These are phyloP conservation scores for Bicyclus anynana DNA, from an alignment of 1,140 invertebrate genomes.

Conservation along the genomic window DNA sequence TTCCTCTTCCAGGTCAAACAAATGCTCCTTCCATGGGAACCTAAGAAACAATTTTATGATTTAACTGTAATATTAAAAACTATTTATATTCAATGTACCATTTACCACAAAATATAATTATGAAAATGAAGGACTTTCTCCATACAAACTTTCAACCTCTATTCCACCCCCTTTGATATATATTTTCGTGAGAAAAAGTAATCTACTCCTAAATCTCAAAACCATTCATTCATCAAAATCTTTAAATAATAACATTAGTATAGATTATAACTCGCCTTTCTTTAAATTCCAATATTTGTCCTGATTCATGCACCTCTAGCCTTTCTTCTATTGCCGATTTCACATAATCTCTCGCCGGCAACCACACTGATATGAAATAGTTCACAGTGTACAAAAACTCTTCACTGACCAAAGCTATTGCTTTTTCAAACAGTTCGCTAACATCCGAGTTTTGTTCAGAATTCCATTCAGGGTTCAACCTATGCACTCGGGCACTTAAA, in stretches of 20 bases:
- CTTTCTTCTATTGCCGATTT: constrained; percentile 83
- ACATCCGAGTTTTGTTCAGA: constrained; percentile 75
- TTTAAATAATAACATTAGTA: too few species aligned
- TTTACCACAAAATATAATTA: too few species aligned
- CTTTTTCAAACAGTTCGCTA: constrained; percentile 83
- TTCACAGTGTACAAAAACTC: constrained; percentile 90
- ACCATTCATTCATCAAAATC: too few species aligned
- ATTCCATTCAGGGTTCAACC: constrained; percentile 95
- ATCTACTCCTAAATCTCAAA: too few species aligned
- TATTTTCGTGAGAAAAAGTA: too few species aligned
- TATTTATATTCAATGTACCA: too few species aligned
- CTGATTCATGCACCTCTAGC: constrained; percentile 80
- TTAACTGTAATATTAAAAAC: not conserved
- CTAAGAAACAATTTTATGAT: not conserved
- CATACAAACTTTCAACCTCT: too few species aligned
- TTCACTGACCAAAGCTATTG: constrained; percentile 86
- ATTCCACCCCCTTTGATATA: too few species aligned
- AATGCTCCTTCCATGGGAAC: constrained; percentile 94
- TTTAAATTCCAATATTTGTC: constrained; percentile 88
- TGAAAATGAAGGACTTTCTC: too few species aligned
- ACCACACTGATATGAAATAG: constrained; percentile 86
- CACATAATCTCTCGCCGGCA: constrained; percentile 88
- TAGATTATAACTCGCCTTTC: constrained; percentile 52
- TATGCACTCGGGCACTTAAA: constrained; percentile 85
- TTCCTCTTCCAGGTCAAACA: constrained; percentile 89